These are phyloP conservation scores for Belonocnema kinseyi DNA, from an alignment of 1,140 invertebrate genomes.

Conservation along the genomic window DNA sequence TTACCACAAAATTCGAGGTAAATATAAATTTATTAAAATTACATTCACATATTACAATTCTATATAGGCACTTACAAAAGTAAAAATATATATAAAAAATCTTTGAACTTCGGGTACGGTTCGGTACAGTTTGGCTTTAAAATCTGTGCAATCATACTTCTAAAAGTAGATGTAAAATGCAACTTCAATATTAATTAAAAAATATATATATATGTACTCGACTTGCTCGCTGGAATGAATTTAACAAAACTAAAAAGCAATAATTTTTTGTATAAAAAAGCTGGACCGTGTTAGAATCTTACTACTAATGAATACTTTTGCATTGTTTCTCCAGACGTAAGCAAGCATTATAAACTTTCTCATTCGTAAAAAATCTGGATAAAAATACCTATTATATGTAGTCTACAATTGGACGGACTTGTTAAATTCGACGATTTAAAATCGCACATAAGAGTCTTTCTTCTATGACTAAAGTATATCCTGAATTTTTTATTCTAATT, in stretches of 20 bases:
- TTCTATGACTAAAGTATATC: conserved; percentile 7
- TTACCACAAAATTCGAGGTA: background rate
- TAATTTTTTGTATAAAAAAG: no score
- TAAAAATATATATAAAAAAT: background rate
- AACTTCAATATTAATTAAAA: no score
- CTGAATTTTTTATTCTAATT: background rate
- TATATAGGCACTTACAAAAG: background rate
- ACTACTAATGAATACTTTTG: no score
- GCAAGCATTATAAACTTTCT: no score
- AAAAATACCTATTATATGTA: background rate
- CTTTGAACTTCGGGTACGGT: background rate
- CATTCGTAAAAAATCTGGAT: no score
- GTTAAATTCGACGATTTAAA: background rate
- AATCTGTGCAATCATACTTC: background rate
- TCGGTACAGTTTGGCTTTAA: background rate
- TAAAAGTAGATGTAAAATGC: background rate
- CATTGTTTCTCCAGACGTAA: no score
- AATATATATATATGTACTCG: no score
- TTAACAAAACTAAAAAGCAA: no score
- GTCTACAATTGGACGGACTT: conserved; percentile 48
- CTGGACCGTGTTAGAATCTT: no score
- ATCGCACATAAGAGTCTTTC: background rate
- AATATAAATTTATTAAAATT: conserved; percentile 32
- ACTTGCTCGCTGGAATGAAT: no score
- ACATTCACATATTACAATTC: conserved; percentile 31